Base-by-base conservation (phyloP, 2,113 vertebrate genomes). In the Calypte anna region DNA sequence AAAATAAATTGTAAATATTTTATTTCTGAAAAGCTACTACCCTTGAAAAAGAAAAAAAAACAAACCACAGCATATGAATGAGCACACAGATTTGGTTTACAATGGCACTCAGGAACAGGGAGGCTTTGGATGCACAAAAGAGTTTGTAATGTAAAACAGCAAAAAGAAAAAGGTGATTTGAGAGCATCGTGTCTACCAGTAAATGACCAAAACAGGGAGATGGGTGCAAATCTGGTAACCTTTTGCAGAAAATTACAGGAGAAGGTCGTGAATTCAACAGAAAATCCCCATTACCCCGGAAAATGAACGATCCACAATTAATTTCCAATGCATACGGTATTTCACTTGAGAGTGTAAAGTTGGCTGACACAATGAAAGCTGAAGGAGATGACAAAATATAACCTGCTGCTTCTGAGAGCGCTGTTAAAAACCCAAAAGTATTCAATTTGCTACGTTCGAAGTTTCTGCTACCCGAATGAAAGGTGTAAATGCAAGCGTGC, bases 311-410 rank as follows among this genome's bases (percentile, higher is more conserved):
- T 95, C 57, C 90, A 30, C 93, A 88, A 97, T 90, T 97, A 96
- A 98, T 97, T 97, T 98, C 83, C 97, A 98, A 70, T 79, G 93
- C 97, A 98, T 92, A 97, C 94, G 92, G 90, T 92, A 95, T 96
- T 97, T 98, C 95, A 18, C 54, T 98, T 96, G 97, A 92, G 91
- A 78, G 53, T 21, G 97, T 97, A 97, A 98, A 98, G 85, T 95
- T 97, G 96, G 91, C 97, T 96, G 89, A 88, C 40, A 54, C 50
- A 43, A 23, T 31, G 80, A 92, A 89, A 63, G 78, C 93, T 96
- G 91, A 96, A 97, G 61, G 87, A 97, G 93, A 93, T 69, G 70
- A 95, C 53, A 92, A 97, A 95, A 96, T 85, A 92, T 30, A 96
- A 97, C 92, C 87, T 93, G 89, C 91, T 96, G 91, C 97, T 97